Base-by-base conservation (phyloP, 2,888 invertebrate genomes). In the Phyllotreta cruciferae region DNA sequence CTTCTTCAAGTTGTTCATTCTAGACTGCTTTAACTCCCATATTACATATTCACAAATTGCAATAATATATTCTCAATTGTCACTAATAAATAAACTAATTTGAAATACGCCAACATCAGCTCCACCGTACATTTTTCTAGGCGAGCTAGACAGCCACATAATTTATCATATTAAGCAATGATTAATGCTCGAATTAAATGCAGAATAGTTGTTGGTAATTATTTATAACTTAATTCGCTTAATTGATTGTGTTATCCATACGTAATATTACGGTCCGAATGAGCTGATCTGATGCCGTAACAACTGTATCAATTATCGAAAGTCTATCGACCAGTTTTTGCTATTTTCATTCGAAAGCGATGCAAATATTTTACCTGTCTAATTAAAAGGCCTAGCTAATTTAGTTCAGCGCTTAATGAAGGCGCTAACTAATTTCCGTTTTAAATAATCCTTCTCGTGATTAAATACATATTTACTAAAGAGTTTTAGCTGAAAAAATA, bases 201-300 rank as follows among this genome's bases (percentile, higher is more conserved):
- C 54, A 54, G 42, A 42, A 41, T 54, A 54, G 39, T 54, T 54
- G 34, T 41, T 42, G 11, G 52, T 42, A 49, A 50, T 60, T 60
- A 60, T 60, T 60, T 60, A 60, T 60, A 60, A 60, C 60, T 50
- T 50, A 50, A 60, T 60, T 52, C 50, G n/a, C 50, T 42, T 60
- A 60, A 60, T 60, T 60, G 60, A 56, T 45, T 38, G 42, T 60
- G 42, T 60, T 36, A 52, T 38, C 38, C 44, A 42, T 14, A 52
- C 56, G 44, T 56, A 44, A 52, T 52, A 52, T 52, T 52, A 52
- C 52, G 52, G 52, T 52, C 14, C 37, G 11, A 37, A 24, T 3
- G 37, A 13, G 13, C 52, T 49, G 49, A 11, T 49, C 49, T 49
- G 36, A 49, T 49, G 11, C n/a, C 8, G 8, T 35, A 35, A 49